phyloP scores from a whole-genome alignment of 2,797 vertebrate species.

The Poeciliopsis presidionis region DNA sequence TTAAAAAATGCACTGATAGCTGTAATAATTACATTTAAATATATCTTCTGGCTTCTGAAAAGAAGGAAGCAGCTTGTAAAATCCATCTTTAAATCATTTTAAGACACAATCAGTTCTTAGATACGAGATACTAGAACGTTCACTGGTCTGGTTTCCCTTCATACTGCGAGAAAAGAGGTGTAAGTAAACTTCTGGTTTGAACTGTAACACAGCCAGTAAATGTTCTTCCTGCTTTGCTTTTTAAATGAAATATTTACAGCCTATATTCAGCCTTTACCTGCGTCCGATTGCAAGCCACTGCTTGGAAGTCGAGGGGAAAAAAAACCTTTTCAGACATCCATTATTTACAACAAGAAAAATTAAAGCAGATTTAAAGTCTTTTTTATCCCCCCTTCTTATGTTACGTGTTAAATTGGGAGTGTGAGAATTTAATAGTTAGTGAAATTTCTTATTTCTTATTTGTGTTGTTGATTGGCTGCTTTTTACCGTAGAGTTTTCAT shows the following conservation, averaged over 20 bases:
- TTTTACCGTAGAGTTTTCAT: background rate
- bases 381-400: background rate
- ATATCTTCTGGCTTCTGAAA: background rate
- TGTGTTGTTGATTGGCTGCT: background rate
- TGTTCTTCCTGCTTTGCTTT: slow-evolving; percentile 2
- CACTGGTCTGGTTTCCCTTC: background rate
- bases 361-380: background rate
- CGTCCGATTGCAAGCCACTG: background rate
- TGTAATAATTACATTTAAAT: slow-evolving; percentile 19
- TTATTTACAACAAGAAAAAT: background rate
- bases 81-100: background rate
- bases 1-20: slow-evolving; percentile 20
- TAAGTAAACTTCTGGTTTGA: background rate
- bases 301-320: background rate
- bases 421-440: background rate
- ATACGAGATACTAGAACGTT: too few species aligned
- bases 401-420: too few species aligned
- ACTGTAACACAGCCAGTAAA: background rate
- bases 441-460: background rate
- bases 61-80: background rate
- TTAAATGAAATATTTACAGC: slow-evolving; percentile 23
- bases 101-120: background rate
- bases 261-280: background rate
- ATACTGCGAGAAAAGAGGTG: background rate
- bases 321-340: background rate